Base-by-base conservation (phyloP, 2,797 vertebrate species). In the Remorina albescens region DNA sequence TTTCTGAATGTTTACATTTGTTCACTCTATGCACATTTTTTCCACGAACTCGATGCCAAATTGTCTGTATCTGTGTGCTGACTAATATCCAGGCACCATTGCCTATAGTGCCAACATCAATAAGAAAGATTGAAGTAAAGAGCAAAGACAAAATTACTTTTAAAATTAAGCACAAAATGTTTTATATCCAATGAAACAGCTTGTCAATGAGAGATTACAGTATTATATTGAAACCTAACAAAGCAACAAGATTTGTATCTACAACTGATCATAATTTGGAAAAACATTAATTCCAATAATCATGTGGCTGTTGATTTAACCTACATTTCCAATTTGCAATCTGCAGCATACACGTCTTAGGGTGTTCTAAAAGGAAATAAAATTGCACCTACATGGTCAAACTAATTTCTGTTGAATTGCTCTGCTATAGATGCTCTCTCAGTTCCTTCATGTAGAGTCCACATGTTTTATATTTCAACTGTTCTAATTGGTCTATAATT, bases 71-170 rank as follows among this genome's bases (percentile, higher is more conserved):
- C 63, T 36, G 58, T 65, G 46, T 51, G 55, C 68, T 69, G 79
- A 80, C 55, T 61, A 76, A 74, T 62, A 74, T 86, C 64, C 75
- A 81, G 62, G 50, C 76, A 77, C 81, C 19, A 63, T 37, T 26
- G 57, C 30, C 26, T 61, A 28, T 39, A 36, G n/a, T 34, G 66
- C 82, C 77, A 85, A 86, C 26, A 39, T 49, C 80, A 88, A 84
- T 84, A 50, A 41, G 39, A 78, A 70, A 76, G 74, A 84, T 81
- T 50, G 81, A 86, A 83, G 78, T 70, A 36, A 55, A 66, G 39
- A 67, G 59, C 44, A 85, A 83, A 81, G 44, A 74, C 25, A 58
- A 50, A 84, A 84, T 84, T 84, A 67, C 70, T 81, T 81, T 86
- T 81, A n/a, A 73, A 81, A 84, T 75, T 44, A 80, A 62, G 46